phyloP scores from a whole-genome alignment of 2,888 invertebrate genomes.

The Nesidiocoris tenuis region DNA sequence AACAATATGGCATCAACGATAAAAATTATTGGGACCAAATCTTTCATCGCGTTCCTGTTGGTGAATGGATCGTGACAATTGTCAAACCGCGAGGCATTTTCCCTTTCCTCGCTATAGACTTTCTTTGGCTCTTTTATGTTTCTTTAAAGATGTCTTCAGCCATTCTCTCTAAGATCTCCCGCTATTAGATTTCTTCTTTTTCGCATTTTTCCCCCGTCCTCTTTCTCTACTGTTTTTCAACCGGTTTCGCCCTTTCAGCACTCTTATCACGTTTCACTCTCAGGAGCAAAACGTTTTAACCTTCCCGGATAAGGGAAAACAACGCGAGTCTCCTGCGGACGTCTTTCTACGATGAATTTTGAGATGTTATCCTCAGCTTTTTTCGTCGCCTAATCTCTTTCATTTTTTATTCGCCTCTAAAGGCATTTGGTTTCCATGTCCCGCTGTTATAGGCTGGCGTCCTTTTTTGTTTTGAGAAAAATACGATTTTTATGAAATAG shows the following conservation, averaged over 20 bases:
- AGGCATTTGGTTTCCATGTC: not conserved
- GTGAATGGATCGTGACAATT: not conserved
- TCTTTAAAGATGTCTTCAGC: not conserved
- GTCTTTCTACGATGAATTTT: not conserved
- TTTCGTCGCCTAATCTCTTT: not conserved
- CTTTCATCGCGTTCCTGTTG: not conserved
- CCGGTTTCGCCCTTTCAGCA: not conserved
- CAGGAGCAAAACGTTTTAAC: slow-evolving; percentile 6
- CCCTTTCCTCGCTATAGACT: not conserved
- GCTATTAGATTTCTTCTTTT: not conserved
- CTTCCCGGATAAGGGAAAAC: not conserved
- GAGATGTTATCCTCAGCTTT: not conserved
- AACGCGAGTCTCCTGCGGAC: not conserved
- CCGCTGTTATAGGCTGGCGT: not conserved
- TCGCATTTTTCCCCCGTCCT: not conserved
- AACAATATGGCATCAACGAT: too few species aligned
- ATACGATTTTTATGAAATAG: too few species aligned
- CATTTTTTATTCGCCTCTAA: not conserved
- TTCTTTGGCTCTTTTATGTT: not conserved
- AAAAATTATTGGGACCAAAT: too few species aligned
- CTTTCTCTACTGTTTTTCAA: not conserved
- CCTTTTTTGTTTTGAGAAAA: too few species aligned
- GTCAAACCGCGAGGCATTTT: not conserved
- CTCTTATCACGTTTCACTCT: slow-evolving; percentile 15
- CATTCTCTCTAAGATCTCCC: not conserved